Percentiles rank a stretch among this genome's conserved stretches.
phyloP scores from a whole-genome alignment of 1,140 invertebrate species.

The Platorchestia sp. region DNA sequence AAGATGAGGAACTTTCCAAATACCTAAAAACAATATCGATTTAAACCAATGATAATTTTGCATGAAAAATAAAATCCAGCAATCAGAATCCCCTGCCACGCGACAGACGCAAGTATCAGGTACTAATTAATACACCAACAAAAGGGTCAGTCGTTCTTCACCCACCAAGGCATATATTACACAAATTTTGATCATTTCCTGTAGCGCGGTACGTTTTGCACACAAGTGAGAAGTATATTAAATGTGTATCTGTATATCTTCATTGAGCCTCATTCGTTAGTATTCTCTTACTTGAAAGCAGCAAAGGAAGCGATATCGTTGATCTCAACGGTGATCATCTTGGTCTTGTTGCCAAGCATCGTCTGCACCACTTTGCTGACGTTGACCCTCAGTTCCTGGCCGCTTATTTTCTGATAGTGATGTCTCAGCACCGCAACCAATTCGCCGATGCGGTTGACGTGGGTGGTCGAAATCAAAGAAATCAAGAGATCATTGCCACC shows the following conservation, averaged over 20 bases:
- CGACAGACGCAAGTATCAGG: background rate
- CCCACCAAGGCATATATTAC: background rate
- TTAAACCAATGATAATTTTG: background rate
- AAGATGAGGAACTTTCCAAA: background rate
- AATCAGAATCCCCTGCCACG: background rate
- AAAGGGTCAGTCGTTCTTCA: too few species aligned
- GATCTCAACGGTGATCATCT: slow-evolving; percentile 77
- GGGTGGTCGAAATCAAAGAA: slow-evolving; percentile 76
- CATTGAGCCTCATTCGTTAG: slow-evolving; percentile 17
- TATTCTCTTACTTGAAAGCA: slow-evolving; percentile 75
- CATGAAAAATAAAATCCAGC: background rate
- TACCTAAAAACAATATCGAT: background rate
- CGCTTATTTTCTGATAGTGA: slow-evolving; percentile 25
- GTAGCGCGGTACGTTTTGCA: background rate
- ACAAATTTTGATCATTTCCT: background rate
- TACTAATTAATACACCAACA: background rate
- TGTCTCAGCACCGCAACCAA: slow-evolving; percentile 12
- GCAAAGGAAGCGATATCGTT: slow-evolving; percentile 74
- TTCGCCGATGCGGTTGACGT: slow-evolving; percentile 81
- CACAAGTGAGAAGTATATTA: background rate
- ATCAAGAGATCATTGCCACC: slow-evolving; percentile 92
- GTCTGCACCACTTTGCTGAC: slow-evolving; percentile 78
- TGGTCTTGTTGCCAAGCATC: slow-evolving; percentile 81
- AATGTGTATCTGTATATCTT: background rate
- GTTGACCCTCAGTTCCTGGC: slow-evolving; percentile 77